These are phyloP conservation scores for Entomobrya proxima DNA, from an alignment of 2,888 invertebrate genomes.

Conservation along the genomic window DNA sequence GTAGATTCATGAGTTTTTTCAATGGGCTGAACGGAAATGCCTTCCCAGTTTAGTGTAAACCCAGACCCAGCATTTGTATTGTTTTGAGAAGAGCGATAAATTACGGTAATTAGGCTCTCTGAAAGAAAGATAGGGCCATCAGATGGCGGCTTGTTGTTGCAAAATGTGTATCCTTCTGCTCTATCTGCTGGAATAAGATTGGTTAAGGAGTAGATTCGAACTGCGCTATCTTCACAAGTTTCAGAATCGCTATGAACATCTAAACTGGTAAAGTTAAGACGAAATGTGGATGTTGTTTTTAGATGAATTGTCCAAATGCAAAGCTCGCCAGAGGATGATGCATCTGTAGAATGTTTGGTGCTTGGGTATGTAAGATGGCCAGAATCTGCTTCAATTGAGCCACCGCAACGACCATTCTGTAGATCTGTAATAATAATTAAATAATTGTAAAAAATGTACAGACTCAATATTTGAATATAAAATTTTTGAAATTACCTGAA, in stretches of 20 bases:
- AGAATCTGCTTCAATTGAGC: no score
- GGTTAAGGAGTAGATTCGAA: slow-evolving; percentile 43
- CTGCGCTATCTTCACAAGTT: slow-evolving; percentile 20
- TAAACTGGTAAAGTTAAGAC: slow-evolving; percentile 35
- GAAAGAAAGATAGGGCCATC: background rate
- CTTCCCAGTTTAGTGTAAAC: slow-evolving; percentile 21
- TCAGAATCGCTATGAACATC: background rate
- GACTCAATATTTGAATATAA: no score
- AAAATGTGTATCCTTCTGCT: slow-evolving; percentile 33
- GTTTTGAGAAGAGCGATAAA: background rate
- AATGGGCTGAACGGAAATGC: background rate
- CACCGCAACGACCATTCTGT: no score
- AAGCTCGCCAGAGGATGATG: no score
- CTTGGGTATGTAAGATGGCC: no score
- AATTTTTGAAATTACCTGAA: no score
- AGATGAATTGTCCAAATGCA: slow-evolving; percentile 54
- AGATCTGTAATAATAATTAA: no score
- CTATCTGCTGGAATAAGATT: slow-evolving; percentile 16
- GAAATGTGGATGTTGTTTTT: slow-evolving; percentile 5
- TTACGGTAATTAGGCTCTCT: background rate
- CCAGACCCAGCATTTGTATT: background rate
- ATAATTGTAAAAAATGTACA: no score
- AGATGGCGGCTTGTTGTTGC: slow-evolving; percentile 16
- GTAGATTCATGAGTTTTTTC: slow-evolving; percentile 3
- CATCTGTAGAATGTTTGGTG: no score